Base-by-base conservation (phyloP, 2,888 invertebrate genomes). In the Drosophila eohydei region DNA sequence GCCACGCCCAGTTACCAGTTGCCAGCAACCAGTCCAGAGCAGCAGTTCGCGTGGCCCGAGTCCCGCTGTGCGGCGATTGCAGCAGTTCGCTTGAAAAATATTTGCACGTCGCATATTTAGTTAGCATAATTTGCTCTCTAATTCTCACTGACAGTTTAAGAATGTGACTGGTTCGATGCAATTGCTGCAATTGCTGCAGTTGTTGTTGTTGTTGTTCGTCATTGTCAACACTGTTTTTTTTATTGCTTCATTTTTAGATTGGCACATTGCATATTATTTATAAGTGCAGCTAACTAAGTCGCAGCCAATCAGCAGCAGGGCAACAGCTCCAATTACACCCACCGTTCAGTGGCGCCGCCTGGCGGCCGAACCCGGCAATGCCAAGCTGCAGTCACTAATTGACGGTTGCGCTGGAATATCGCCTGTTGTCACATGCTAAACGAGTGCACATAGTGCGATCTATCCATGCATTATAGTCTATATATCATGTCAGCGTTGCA, bases 51-150 rank as follows among this genome's bases (percentile, higher is more conserved):
- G 56, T 16, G 30, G 38, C 40, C 56, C 54, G 41, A 41, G 34
- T 67, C 63, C 64, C 65, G 68, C 68, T 67, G 66, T 50, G 59
- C 40, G 34, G 16, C 54, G 54, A 52, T 40, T 40, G 52, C 51
- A 38, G 57, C 67, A 16, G 54, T 28, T 54, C 72, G 61, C 51
- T 62, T 65, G 44, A 64, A 63, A 68, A 34, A 21, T 76, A 60
- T 74, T 72, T 62, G 57, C 78, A 73, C 63, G 70, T 80, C 71
- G 73, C 77, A 69, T 80, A 88, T 86, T 84, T 87, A 81, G 88
- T 85, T 89, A 73, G 83, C 88, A 88, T 86, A 89, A 89, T 86
- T 88, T 76, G 87, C 81, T 73, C 79, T 74, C 70, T 83, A 88
- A 88, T 86, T 86, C 81, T 86, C 81, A 78, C 66, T 76, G 88